phyloP scores from a whole-genome alignment of 2,113 vertebrate genomes.

The Formicarius rufipectus region DNA sequence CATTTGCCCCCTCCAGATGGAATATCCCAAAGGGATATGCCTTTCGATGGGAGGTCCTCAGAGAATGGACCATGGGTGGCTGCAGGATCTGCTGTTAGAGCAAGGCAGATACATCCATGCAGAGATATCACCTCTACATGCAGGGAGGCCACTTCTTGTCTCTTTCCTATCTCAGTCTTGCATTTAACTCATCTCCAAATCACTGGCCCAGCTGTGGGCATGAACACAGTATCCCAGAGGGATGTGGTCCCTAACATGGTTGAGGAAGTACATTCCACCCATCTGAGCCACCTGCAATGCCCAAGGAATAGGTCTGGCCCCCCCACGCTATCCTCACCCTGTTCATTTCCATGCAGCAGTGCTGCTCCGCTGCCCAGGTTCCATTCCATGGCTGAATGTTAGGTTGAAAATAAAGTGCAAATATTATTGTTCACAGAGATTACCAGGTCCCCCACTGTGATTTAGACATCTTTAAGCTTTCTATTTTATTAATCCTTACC shows the following conservation, averaged over 20 bases:
- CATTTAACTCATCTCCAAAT: neutral
- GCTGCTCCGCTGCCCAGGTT: neutral
- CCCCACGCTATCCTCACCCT: neutral
- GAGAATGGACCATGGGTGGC: neutral
- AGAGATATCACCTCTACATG: neutral
- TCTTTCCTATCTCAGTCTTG: neutral
- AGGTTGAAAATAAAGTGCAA: conserved; percentile 15
- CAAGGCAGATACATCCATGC: accelerated
- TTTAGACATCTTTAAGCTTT: conserved; percentile 20
- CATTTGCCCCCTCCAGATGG: neutral
- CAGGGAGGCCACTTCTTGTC: neutral
- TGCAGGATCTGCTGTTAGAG: accelerated
- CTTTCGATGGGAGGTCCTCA: neutral
- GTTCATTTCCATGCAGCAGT: neutral
- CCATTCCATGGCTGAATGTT: neutral
- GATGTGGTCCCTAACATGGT: accelerated
- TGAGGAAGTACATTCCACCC: neutral
- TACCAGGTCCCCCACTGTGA: neutral
- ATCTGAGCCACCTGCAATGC: neutral
- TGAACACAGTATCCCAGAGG: neutral
- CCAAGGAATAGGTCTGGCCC: neutral
- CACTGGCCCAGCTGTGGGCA: neutral
- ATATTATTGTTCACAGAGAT: conserved; percentile 45
- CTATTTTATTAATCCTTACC: conserved; percentile 41
- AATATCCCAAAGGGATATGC: neutral